Conservation (phyloP, 2,797 vertebrate genomes). For the Lepus oiostolus region DNA sequence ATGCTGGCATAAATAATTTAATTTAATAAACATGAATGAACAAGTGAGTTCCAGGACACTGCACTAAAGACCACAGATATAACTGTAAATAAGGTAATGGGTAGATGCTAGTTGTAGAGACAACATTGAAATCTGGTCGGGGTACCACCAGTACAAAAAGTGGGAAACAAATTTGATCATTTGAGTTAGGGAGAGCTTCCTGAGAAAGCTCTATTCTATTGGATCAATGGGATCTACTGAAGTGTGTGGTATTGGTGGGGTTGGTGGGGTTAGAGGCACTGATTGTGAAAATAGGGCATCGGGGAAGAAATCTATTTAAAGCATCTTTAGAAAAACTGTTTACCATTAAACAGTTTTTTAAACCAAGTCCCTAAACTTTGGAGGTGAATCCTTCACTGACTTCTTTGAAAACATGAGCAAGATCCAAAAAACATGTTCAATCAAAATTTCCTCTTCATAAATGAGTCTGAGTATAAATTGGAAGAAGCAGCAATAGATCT, state of each 20-base stretch:
- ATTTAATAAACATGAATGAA: background rate
- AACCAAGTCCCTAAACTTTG: background rate
- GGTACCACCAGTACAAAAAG: background rate
- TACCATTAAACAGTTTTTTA: background rate
- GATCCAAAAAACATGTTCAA: background rate
- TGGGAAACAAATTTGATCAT: background rate
- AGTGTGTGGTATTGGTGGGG: accelerated
- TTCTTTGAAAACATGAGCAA: background rate
- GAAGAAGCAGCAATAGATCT: background rate
- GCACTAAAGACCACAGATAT: background rate
- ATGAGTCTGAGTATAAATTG: background rate
- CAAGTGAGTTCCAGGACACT: background rate
- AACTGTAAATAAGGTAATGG: background rate
- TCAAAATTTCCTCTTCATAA: background rate
- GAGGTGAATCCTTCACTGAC: background rate
- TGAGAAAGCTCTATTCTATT: background rate
- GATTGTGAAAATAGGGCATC: background rate
- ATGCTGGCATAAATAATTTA: background rate
- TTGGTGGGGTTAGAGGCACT: background rate
- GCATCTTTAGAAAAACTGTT: conserved; percentile 5
- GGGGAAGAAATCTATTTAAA: background rate
- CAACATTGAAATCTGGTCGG: too few species aligned
- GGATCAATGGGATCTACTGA: background rate
- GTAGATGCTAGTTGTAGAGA: background rate
- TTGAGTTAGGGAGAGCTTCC: background rate